Conservation (phyloP, 2,888 invertebrate species). For the Drosophila nr. fundita region DNA sequence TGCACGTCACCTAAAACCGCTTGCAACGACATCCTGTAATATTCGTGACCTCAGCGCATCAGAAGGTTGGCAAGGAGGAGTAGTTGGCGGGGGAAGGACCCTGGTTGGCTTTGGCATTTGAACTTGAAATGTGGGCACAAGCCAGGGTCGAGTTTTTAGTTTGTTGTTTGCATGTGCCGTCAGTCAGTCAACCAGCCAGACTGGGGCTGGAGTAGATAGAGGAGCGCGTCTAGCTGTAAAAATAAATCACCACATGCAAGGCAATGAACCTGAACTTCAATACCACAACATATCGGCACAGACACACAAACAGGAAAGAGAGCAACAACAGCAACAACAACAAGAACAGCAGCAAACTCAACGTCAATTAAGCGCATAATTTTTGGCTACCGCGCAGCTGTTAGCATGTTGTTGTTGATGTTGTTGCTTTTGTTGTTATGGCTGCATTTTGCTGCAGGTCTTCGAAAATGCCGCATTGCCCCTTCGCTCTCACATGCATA, state of each 20-base stretch:
- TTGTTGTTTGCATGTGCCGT: conserved; percentile 38
- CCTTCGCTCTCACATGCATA: conserved; percentile 24
- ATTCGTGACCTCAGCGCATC: conserved; percentile 50
- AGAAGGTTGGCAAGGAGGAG: neutral
- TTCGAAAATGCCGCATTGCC: conserved; percentile 68
- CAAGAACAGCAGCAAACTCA: conserved; percentile 25
- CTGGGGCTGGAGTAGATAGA: conserved; percentile 7
- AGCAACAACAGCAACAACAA: conserved; percentile 25
- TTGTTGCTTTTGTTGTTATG: conserved; percentile 35
- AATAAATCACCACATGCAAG: conserved; percentile 73
- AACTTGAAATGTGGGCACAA: conserved; percentile 55
- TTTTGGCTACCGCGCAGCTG: conserved; percentile 57
- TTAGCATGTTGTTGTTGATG: conserved; percentile 38
- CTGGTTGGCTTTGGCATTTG: conserved; percentile 37
- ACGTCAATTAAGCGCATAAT: conserved; percentile 66
- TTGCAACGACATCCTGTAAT: conserved; percentile 10
- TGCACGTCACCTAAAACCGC: neutral
- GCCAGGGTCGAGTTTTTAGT: conserved; percentile 34
- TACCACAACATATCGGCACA: conserved; percentile 31
- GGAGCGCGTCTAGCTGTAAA: conserved; percentile 48
- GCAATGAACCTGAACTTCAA: conserved; percentile 79
- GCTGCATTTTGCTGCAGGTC: conserved; percentile 59
- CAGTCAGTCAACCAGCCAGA: conserved; percentile 15
- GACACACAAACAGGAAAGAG: conserved; percentile 43
- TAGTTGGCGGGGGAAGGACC: neutral